Evolutionary conservation across 2,888 invertebrate species (phyloP).

Genomic region (Pollenia labialis): DNA sequence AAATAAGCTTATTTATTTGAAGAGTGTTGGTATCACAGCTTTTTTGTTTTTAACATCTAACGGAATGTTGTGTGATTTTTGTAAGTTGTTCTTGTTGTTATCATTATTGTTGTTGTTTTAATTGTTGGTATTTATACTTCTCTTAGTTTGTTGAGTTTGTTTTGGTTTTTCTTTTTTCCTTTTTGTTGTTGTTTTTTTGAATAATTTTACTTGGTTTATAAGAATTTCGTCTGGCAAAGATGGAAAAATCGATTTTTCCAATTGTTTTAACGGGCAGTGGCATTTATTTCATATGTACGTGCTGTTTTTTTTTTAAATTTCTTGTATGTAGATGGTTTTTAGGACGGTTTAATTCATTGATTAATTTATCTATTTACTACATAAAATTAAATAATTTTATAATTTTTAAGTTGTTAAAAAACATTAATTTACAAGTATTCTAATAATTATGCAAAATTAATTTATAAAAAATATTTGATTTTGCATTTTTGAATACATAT

Average conservation of each 20-base stretch:
- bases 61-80: constrained; percentile 76
- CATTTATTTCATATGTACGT: constrained; percentile 42
- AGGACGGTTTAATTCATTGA: constrained; percentile 67
- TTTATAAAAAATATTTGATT: constrained; percentile 16
- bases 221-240: constrained; percentile 59
- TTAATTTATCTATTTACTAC: constrained; percentile 10
- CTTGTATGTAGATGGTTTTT: constrained; percentile 22
- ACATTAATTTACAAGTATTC: background rate
- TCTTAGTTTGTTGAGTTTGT: constrained; percentile 68
- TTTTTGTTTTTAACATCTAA: constrained; percentile 75
- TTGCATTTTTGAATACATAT: background rate
- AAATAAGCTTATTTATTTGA: constrained; percentile 28
- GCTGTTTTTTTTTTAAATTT: constrained; percentile 31
- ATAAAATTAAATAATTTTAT: background rate
- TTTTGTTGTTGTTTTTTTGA: constrained; percentile 40
- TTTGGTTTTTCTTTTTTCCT: constrained; percentile 55
- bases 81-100: constrained; percentile 27
- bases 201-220: constrained; percentile 55
- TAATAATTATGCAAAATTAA: background rate
- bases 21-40: constrained; percentile 57
- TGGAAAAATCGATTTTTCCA: constrained; percentile 71
- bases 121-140: constrained; percentile 19
- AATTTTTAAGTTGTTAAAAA: constrained; percentile 5
- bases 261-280: constrained; percentile 68
- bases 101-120: constrained; percentile 7